Evolutionary conservation across 2,797 vertebrate genomes (phyloP).

Genomic region (Smutsia temminckii): DNA sequence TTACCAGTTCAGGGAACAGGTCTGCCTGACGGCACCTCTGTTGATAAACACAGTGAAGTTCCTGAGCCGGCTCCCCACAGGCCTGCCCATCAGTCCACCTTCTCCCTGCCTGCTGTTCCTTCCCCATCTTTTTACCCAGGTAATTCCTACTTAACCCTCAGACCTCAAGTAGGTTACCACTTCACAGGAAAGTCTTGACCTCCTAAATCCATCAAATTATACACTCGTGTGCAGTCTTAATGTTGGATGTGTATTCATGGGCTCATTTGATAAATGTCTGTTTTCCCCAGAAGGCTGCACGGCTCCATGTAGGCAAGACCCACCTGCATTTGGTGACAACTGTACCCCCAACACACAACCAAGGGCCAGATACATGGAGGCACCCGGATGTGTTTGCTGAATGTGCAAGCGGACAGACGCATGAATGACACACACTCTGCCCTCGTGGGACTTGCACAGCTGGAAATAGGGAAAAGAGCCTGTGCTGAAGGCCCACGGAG

Average conservation of each 20-base stretch:
- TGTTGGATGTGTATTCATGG: neutral
- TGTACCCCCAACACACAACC: neutral
- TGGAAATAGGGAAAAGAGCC: neutral
- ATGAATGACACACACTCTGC: neutral
- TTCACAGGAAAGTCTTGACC: neutral
- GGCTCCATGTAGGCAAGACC: neutral
- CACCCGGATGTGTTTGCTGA: neutral
- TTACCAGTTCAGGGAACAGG: neutral
- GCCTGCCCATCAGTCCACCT: neutral
- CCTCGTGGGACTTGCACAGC: neutral
- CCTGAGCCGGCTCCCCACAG: rapidly evolving
- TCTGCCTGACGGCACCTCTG: neutral
- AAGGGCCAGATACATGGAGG: neutral
- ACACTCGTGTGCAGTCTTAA: neutral
- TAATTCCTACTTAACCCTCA: neutral
- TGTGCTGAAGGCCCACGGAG: no score
- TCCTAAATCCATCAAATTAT: neutral
- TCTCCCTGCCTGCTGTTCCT: neutral
- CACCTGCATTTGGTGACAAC: neutral
- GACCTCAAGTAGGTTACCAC: neutral
- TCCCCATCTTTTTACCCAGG: neutral
- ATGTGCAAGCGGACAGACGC: neutral
- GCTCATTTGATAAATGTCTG: neutral
- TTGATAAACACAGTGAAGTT: neutral
- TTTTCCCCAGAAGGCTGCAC: neutral